phyloP scores from a whole-genome alignment of 2,113 vertebrate genomes.

The Aplodontia rufa region DNA sequence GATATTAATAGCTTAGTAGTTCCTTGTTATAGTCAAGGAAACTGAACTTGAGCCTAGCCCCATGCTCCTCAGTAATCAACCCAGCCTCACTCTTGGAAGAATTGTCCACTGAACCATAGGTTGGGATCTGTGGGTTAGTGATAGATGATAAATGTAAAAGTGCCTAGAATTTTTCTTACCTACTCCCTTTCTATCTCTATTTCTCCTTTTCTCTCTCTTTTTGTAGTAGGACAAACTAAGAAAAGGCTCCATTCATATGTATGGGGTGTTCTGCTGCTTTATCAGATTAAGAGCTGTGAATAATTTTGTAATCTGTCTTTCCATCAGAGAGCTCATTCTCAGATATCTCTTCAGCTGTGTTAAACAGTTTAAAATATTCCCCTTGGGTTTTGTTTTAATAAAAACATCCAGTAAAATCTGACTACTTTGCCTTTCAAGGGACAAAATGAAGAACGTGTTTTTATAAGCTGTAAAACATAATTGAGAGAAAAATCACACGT shows the following conservation, averaged over 20 bases:
- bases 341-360: constrained; percentile 72
- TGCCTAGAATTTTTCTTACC: background rate
- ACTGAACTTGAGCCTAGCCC: background rate
- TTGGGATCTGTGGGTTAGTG: background rate
- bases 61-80: background rate
- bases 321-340: constrained; percentile 61
- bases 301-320: constrained; percentile 69
- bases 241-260: constrained; percentile 22
- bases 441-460: constrained; percentile 73
- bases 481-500: constrained; percentile 59
- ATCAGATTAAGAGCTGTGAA: constrained; percentile 68
- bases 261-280: constrained; percentile 14
- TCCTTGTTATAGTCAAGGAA: background rate
- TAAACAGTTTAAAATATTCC: constrained; percentile 66
- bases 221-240: background rate
- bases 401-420: constrained; percentile 76
- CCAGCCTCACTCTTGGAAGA: background rate
- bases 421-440: constrained; percentile 66
- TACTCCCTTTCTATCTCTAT: constrained; percentile 22
- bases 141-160: constrained; percentile 3
- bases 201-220: background rate
- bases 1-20: background rate
- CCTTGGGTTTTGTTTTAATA: constrained; percentile 70
- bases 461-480: constrained; percentile 77
- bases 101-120: background rate